phyloP scores from a whole-genome alignment of 2,113 vertebrate genomes.

The Pogona vitticeps region DNA sequence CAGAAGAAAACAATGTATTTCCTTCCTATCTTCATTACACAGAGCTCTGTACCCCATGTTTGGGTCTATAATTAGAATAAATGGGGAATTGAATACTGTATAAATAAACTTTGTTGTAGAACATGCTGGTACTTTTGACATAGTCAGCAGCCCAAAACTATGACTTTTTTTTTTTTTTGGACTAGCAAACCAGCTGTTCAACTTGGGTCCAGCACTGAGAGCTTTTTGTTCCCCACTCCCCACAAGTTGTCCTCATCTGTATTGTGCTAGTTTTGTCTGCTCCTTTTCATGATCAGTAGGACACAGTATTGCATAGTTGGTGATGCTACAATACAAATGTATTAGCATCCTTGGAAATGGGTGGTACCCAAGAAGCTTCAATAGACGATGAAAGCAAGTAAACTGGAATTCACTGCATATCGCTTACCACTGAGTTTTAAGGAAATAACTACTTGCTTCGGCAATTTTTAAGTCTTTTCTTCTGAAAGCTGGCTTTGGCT shows the following conservation, averaged over 20 bases:
- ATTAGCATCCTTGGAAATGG: constrained; percentile 31
- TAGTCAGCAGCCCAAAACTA: constrained; percentile 47
- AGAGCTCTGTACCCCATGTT: constrained; percentile 37
- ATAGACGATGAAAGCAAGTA: constrained; percentile 30
- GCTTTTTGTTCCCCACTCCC: neutral
- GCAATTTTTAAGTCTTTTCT: constrained; percentile 19
- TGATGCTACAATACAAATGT: constrained; percentile 37
- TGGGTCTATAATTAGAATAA: constrained; percentile 41
- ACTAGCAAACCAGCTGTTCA: constrained; percentile 51
- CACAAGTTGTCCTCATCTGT: constrained; percentile 13
- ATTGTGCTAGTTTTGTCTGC: constrained; percentile 48
- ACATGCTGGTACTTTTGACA: constrained; percentile 57
- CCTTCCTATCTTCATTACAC: constrained; percentile 36
- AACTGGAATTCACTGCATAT: constrained; percentile 30
- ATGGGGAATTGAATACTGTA: constrained; percentile 41
- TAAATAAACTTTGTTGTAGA: constrained; percentile 57
- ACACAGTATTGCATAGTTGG: constrained; percentile 48
- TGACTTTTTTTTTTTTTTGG: constrained; percentile 41
- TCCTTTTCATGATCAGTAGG: constrained; percentile 56
- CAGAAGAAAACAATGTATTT: constrained; percentile 2
- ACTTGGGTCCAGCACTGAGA: neutral
- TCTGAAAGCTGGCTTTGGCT: constrained; percentile 45
- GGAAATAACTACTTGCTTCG: constrained; percentile 41
- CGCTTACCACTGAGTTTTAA: constrained; percentile 27
- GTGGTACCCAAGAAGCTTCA: constrained; percentile 1